Evolutionary conservation across 2,888 invertebrate genomes (phyloP).

Genomic region (Heliconius hortense): DNA sequence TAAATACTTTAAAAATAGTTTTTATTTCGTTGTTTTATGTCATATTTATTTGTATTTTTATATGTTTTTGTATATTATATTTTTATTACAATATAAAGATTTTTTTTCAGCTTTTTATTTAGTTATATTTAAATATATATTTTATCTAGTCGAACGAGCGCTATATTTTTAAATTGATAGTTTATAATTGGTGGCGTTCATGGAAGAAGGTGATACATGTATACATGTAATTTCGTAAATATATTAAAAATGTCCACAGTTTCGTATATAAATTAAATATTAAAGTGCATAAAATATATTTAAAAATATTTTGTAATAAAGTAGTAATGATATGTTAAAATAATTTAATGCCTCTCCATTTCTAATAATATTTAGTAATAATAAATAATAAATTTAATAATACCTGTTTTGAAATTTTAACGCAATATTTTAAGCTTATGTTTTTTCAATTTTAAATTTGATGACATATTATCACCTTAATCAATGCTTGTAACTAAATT

Average conservation of each 20-base stretch:
- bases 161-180: not conserved
- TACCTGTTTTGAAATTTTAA: no score
- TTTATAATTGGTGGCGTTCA: not conserved
- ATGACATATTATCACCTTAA: no score
- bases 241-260: no score
- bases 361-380: no score
- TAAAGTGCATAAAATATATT: no score
- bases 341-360: no score
- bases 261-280: no score
- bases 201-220: not conserved
- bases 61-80: constrained; percentile 16
- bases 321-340: no score
- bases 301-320: no score
- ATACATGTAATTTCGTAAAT: not conserved
- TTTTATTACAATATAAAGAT: not conserved
- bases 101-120: not conserved
- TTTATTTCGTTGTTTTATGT: not conserved
- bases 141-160: not conserved
- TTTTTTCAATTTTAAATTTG: no score
- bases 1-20: not conserved
- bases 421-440: no score
- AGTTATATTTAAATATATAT: not conserved
- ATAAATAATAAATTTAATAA: no score
- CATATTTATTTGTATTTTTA: not conserved
- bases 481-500: not conserved